phyloP scores from a whole-genome alignment of 2,888 invertebrate species.

The Callimorpha dominula region DNA sequence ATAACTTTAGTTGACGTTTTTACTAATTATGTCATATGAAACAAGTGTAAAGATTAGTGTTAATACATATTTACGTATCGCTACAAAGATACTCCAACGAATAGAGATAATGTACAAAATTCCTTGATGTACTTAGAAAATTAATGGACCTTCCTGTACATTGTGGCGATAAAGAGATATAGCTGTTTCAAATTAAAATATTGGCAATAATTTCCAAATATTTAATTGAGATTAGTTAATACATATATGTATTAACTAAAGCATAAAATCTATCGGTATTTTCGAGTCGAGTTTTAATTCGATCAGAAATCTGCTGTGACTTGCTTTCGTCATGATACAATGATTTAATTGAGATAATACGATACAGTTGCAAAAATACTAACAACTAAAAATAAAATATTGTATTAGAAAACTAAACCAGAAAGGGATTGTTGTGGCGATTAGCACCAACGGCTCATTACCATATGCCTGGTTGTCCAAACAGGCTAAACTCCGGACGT shows the following conservation, averaged over 20 bases:
- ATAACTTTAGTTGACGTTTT: background rate
- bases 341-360: background rate
- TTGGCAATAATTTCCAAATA: too few species aligned
- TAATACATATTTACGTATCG: background rate
- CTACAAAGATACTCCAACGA: background rate
- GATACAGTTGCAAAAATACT: background rate
- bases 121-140: too few species aligned
- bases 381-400: slow-evolving; percentile 10
- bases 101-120: background rate
- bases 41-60: background rate
- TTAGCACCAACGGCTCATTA: slow-evolving; percentile 45
- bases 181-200: too few species aligned
- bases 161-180: too few species aligned
- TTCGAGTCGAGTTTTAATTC: background rate
- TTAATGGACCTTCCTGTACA: too few species aligned
- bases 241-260: too few species aligned
- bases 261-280: too few species aligned
- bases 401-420: slow-evolving; percentile 14
- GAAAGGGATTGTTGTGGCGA: slow-evolving; percentile 32
- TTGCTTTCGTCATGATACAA: background rate
- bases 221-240: too few species aligned
- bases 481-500: slow-evolving; percentile 44
- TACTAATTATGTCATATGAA: background rate
- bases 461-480: slow-evolving; percentile 53
- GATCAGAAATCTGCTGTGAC: background rate